Base-by-base conservation (phyloP, 2,797 vertebrate species). In the Danio choprae region DNA sequence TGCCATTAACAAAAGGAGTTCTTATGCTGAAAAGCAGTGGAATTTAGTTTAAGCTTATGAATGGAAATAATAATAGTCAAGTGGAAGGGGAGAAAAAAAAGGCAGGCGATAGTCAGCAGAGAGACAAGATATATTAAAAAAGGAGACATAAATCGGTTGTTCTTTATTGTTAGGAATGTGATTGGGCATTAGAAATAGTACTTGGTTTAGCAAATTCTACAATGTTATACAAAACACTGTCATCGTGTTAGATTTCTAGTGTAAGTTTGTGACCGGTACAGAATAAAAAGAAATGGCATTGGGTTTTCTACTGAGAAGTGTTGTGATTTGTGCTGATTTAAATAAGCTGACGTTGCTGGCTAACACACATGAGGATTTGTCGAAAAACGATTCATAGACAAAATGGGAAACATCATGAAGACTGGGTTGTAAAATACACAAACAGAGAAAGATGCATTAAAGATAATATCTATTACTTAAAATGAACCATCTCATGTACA, bases 1-100 rank as follows among this genome's bases (percentile, higher is more conserved):
- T 94, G 93, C 95, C 95, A 94, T 96, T 95, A 96, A 95, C 93
- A 93, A 90, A 92, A 93, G 95, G 93, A 94, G 94, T 92, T 95
- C 84, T 95, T 95, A 94, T 93, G 93, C 94, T 94, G 94, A 95
- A 95, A 95, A 96, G 91, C 95, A 94, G 91, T 93, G 93, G 93
- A 94, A 94, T 94, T 94, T 92, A 94, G 92, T 93, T 92, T 92
- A 85, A 83, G 92, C 94, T 95, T 95, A 94, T 91, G 91, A 93
- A 94, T 91, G 93, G 92, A 96, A 97, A 96, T 96, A 96, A 95
- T 94, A 92, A 92, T 91, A 86, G 88, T 91, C 79, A 87, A 92
- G 89, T 87, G 87, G 88, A 91, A 87, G 90, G 89, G 88, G 86
- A 90, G 89, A 90, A 90, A 29, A n/a, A 90, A 88, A 69, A 77